phyloP scores from a whole-genome alignment of 2,113 vertebrate species.

The human region DNA sequence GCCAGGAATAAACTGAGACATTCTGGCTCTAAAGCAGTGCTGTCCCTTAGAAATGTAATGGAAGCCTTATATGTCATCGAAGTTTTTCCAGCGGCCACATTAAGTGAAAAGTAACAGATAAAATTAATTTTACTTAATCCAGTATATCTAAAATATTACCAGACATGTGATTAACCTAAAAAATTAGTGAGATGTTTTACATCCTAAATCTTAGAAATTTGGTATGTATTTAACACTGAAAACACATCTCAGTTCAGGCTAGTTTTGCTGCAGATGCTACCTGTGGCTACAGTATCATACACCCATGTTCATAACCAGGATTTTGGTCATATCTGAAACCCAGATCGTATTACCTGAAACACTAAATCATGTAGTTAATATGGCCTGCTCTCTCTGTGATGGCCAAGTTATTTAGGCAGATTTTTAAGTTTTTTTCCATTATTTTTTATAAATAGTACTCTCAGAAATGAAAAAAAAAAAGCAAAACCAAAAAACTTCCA shows the following conservation, averaged over 20 bases:
- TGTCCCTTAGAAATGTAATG: background rate
- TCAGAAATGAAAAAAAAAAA: background rate
- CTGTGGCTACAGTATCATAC: accelerated
- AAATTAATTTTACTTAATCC: background rate
- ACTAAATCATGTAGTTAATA: background rate
- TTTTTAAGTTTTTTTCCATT: background rate
- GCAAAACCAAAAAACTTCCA: background rate
- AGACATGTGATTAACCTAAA: background rate
- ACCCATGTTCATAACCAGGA: background rate
- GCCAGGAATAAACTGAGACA: background rate
- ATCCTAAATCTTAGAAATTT: background rate
- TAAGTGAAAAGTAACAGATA: background rate
- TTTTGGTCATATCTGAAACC: no score
- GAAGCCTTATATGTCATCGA: background rate
- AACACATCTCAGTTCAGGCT: background rate
- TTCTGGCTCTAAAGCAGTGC: background rate
- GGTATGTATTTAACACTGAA: background rate
- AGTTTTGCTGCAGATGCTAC: no score
- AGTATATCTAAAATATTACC: background rate
- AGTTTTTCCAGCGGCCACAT: background rate
- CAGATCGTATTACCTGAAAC: background rate
- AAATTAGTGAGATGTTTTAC: background rate
- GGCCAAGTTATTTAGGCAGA: background rate
- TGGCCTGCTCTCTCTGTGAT: background rate
- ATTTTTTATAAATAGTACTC: background rate